phyloP scores from a whole-genome alignment of 2,888 invertebrate species.

The Anarsia innoxiella region DNA sequence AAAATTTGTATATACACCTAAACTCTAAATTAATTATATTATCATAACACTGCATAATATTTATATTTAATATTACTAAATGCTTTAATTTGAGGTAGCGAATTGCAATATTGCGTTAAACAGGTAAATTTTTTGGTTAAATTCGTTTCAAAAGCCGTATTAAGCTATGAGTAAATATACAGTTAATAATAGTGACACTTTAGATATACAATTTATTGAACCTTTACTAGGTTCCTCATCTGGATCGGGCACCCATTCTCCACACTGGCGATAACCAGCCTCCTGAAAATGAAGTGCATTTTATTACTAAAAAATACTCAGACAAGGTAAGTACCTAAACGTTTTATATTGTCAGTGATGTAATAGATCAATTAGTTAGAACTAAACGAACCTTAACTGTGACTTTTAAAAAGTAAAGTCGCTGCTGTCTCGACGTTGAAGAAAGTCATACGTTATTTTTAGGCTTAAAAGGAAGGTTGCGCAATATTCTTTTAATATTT shows the following conservation, averaged over 20 bases:
- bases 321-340: too few relatives aligned
- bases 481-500: background rate
- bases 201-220: background rate
- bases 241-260: conserved; percentile 55
- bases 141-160: too few relatives aligned
- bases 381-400: too few relatives aligned
- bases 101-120: background rate
- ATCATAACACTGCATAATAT: too few relatives aligned
- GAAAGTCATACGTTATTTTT: too few relatives aligned
- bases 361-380: background rate
- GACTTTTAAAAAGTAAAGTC: too few relatives aligned
- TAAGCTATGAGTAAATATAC: background rate
- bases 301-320: background rate
- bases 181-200: background rate
- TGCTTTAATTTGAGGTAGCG: background rate
- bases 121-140: too few relatives aligned
- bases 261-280: conserved; percentile 62
- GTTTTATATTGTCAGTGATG: too few relatives aligned
- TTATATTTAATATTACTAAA: background rate
- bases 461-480: too few relatives aligned
- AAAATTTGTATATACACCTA: too few relatives aligned
- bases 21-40: too few relatives aligned
- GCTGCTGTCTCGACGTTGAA: too few relatives aligned
- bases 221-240: conserved; percentile 19
- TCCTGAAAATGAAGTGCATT: conserved; percentile 37